Conservation (phyloP, 1,140 invertebrate species). For the Diachasmimorpha longicaudata region DNA sequence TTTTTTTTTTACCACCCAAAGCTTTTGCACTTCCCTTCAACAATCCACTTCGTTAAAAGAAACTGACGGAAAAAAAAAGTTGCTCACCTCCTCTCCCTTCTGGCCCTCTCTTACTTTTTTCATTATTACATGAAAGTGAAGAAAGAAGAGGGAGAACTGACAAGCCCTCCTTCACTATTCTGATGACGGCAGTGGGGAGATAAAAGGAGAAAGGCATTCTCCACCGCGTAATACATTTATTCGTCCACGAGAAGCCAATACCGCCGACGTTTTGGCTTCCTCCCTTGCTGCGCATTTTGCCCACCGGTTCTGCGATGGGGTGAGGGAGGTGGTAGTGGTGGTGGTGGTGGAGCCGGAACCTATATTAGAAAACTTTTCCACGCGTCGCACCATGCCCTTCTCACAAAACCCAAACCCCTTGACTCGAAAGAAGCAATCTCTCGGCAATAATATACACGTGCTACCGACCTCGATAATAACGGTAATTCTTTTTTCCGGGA, state of each 20-base stretch:
- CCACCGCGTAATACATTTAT: constrained; percentile 20
- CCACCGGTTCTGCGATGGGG: not conserved
- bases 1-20: not conserved
- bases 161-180: not conserved
- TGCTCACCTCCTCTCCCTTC: not conserved
- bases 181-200: constrained; percentile 13
- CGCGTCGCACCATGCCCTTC: constrained; percentile 17
- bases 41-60: constrained; percentile 23
- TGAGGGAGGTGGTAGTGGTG: too few relatives aligned
- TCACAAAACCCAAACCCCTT: constrained; percentile 18
- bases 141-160: not conserved
- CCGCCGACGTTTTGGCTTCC: constrained; percentile 15
- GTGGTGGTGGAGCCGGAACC: constrained; percentile 19
- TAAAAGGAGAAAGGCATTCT: not conserved
- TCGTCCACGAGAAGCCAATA: constrained; percentile 20
- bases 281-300: not conserved
- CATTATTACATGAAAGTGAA: constrained; percentile 25
- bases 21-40: not conserved
- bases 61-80: constrained; percentile 12
- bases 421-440: constrained; percentile 33
- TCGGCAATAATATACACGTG: constrained; percentile 36
- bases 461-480: constrained; percentile 28
- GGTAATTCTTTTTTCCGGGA: constrained; percentile 24
- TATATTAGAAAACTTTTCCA: constrained; percentile 39
- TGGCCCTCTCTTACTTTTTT: not conserved